Evolutionary conservation across 2,888 invertebrate genomes (phyloP).

Genomic region (Polyommatus icarus): DNA sequence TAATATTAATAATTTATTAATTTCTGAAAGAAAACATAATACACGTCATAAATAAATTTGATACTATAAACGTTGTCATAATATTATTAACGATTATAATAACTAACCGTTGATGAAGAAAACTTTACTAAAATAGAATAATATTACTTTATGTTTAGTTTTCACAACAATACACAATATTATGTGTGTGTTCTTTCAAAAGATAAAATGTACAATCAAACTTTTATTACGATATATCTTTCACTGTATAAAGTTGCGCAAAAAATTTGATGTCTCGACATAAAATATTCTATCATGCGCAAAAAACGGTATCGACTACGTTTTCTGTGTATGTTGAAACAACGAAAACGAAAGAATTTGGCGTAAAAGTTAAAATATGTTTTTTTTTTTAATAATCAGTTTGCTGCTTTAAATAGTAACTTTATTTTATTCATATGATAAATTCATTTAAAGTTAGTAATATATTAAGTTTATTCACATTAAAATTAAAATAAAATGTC

Average conservation of each 20-base stretch:
- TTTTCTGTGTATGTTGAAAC: neutral
- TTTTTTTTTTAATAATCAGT: neutral
- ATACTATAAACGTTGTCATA: too few species aligned
- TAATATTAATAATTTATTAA: too few species aligned
- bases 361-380: neutral
- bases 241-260: neutral
- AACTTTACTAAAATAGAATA: neutral
- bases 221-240: constrained; percentile 9
- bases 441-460: too few species aligned
- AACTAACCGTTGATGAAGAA: neutral
- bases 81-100: too few species aligned
- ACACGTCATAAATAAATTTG: too few species aligned
- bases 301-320: neutral
- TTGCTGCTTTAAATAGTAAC: too few species aligned
- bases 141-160: neutral
- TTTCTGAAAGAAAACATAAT: too few species aligned
- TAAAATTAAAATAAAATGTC: neutral
- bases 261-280: constrained; percentile 4
- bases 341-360: neutral
- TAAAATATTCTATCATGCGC: neutral
- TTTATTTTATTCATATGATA: too few species aligned
- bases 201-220: neutral
- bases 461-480: too few species aligned
- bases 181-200: neutral
- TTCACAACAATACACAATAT: neutral